A percentile compares a stretch with the other conserved stretches of the same genome.
Conservation (phyloP, 2,113 vertebrate species). For the Mirounga angustirostris region DNA sequence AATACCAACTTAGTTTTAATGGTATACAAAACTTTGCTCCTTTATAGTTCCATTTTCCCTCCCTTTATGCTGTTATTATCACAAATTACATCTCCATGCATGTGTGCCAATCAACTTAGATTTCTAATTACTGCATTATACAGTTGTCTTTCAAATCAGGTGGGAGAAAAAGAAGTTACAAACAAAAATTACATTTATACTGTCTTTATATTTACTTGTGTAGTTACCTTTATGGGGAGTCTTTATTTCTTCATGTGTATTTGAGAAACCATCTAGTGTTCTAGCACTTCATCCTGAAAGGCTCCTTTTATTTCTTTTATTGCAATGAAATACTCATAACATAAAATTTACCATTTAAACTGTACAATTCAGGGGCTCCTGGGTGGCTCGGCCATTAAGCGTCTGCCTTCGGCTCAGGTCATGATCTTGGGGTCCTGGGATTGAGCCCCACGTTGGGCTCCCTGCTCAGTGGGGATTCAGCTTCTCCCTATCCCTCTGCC, state of each 20-base stretch:
- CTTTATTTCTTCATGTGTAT: neutral
- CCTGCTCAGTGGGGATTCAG: too few relatives aligned
- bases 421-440: too few relatives aligned
- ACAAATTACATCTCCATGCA: neutral
- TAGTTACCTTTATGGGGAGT: neutral
- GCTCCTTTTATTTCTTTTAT: neutral
- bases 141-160: neutral
- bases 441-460: too few relatives aligned
- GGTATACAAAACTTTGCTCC: neutral
- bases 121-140: neutral
- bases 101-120: neutral
- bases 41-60: neutral
- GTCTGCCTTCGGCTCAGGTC: too few relatives aligned
- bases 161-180: neutral
- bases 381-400: too few relatives aligned
- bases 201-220: neutral
- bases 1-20: neutral
- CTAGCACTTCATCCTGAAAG: neutral
- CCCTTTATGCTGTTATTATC: neutral
- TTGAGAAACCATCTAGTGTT: neutral
- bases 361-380: neutral
- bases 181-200: neutral
- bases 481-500: too few relatives aligned
- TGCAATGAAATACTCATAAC: neutral
- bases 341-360: neutral